phyloP scores from a whole-genome alignment of 2,797 vertebrate genomes.

The Falco cherrug region DNA sequence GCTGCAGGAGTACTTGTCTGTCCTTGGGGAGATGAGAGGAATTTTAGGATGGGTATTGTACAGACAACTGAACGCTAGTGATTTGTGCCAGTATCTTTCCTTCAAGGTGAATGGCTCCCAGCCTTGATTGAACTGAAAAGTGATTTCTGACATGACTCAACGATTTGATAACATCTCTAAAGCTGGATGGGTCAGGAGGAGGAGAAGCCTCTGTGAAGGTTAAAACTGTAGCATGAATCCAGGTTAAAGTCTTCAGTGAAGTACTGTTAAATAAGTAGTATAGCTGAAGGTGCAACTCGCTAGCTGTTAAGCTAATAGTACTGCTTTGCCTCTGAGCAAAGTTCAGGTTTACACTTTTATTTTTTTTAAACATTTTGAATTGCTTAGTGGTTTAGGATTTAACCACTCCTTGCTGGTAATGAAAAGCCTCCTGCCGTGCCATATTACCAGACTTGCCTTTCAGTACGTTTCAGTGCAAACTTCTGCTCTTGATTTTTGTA shows the following conservation, averaged over 20 bases:
- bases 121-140: neutral
- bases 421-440: neutral
- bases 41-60: neutral
- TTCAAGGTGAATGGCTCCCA: neutral
- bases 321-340: neutral
- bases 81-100: neutral
- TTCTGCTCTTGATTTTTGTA: neutral
- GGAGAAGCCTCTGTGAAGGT: neutral
- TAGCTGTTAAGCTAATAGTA: neutral
- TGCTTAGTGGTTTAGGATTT: neutral
- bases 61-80: neutral
- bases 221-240: neutral
- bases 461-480: neutral
- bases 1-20: neutral
- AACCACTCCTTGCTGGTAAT: neutral
- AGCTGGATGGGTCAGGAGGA: neutral
- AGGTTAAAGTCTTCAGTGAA: neutral
- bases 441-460: neutral
- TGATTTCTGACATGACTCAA: neutral
- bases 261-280: neutral
- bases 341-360: neutral
- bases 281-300: neutral
- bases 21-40: neutral
- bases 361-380: neutral
- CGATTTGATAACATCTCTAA: conserved; percentile 14